These are phyloP conservation scores for Nibea coibor DNA, from an alignment of 2,113 vertebrate genomes.

Conservation along the genomic window DNA sequence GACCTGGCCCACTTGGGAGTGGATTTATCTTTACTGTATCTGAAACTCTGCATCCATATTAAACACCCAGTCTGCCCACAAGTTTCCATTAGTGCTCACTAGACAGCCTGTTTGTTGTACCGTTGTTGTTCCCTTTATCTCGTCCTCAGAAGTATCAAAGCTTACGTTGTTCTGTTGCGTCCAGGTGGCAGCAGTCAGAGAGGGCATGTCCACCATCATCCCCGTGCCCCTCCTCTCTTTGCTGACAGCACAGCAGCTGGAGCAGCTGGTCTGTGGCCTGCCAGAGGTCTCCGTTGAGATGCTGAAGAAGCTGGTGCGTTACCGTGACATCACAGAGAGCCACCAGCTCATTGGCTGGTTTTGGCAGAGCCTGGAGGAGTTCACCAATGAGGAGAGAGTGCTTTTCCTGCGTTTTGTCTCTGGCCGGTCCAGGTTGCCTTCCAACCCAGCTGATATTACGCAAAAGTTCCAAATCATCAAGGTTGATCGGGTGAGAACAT, in stretches of 20 bases:
- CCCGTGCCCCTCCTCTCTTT: slow-evolving; percentile 86
- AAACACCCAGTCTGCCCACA: slow-evolving; percentile 13
- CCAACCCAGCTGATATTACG: slow-evolving; percentile 85
- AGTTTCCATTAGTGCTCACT: slow-evolving; percentile 39
- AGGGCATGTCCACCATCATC: slow-evolving; percentile 88
- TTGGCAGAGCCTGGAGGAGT: slow-evolving; percentile 88
- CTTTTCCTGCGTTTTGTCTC: slow-evolving; percentile 88
- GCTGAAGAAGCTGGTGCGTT: slow-evolving; percentile 87
- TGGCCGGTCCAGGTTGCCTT: slow-evolving; percentile 85
- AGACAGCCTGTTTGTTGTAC: slow-evolving; percentile 41
- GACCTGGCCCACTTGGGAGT: not conserved
- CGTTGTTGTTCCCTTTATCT: slow-evolving; percentile 40
- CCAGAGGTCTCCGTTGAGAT: slow-evolving; percentile 87
- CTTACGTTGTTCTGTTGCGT: slow-evolving; percentile 52
- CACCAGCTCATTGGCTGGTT: slow-evolving; percentile 87
- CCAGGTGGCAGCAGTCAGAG: slow-evolving; percentile 85
- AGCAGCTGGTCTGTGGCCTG: slow-evolving; percentile 87
- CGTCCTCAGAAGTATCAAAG: slow-evolving; percentile 59
- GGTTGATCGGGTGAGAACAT: slow-evolving; percentile 84
- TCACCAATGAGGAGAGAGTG: slow-evolving; percentile 88
- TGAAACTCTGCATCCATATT: slow-evolving; percentile 1
- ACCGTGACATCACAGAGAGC: slow-evolving; percentile 86
- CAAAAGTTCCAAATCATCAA: slow-evolving; percentile 90
- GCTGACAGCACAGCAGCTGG: slow-evolving; percentile 86
- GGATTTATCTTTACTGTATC: not conserved